These are phyloP conservation scores for Tenthredo mesomela DNA, from an alignment of 2,888 invertebrate species.

Conservation along the genomic window DNA sequence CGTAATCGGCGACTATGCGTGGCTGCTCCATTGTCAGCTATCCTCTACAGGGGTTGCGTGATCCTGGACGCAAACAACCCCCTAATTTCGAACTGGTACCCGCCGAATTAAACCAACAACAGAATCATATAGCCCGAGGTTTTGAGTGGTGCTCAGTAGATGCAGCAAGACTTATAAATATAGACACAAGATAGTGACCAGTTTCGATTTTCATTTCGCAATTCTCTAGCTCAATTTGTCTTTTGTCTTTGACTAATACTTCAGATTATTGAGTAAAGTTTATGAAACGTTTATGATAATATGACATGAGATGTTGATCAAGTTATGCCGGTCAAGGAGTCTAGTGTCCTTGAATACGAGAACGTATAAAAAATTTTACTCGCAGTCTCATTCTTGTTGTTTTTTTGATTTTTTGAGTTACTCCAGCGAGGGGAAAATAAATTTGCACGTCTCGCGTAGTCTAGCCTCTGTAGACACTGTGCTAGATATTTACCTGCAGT, in stretches of 20 bases:
- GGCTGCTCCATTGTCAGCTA: neutral
- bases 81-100: slow-evolving; percentile 66
- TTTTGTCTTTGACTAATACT: neutral
- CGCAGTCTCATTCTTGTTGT: neutral
- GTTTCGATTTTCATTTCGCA: neutral
- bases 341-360: neutral
- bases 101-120: slow-evolving; percentile 58
- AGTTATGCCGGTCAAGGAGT: neutral
- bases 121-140: slow-evolving; percentile 64
- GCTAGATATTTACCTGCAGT: slow-evolving; percentile 25
- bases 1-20: slow-evolving; percentile 1
- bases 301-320: neutral
- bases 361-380: neutral
- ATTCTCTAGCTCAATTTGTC: neutral
- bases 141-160: slow-evolving; percentile 65
- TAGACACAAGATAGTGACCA: neutral
- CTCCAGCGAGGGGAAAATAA: neutral
- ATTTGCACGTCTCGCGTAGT: slow-evolving; percentile 25
- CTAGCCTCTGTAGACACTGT: neutral
- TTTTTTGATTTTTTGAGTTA: neutral
- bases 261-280: neutral
- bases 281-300: neutral
- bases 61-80: slow-evolving; percentile 70
- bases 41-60: slow-evolving; percentile 59
- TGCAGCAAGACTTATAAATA: neutral